Evolutionary conservation across 1,140 invertebrate species (phyloP).

Genomic region (Heliconius hermathena): DNA sequence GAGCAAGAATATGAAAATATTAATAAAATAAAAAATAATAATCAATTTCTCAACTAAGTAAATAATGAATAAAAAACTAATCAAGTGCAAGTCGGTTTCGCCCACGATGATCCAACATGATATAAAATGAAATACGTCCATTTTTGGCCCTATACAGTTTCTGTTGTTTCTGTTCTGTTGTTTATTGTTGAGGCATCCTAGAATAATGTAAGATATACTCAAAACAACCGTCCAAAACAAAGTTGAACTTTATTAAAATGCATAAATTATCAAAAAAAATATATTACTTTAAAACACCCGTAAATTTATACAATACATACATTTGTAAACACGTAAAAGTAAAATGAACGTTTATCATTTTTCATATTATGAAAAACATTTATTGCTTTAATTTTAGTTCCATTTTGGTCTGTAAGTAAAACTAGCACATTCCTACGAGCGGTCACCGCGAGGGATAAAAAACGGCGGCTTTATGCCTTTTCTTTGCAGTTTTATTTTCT

Average conservation of each 20-base stretch:
- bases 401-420: neutral
- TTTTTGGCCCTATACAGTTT: too few species aligned
- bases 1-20: too few species aligned
- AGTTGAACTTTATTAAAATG: neutral
- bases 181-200: neutral
- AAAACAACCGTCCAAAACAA: neutral
- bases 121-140: too few species aligned
- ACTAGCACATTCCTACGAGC: constrained; percentile 13
- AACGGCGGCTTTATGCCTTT: constrained; percentile 1
- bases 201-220: neutral
- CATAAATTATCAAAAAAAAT: neutral
- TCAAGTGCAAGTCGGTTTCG: too few species aligned
- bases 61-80: too few species aligned
- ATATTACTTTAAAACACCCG: neutral
- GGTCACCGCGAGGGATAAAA: neutral
- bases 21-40: too few species aligned
- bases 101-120: too few species aligned
- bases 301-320: neutral
- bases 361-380: constrained; percentile 3
- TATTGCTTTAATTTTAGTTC: constrained; percentile 1
- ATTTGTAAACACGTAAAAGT: neutral
- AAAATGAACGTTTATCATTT: neutral
- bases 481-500: constrained; percentile 11
- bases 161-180: too few species aligned
- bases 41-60: too few species aligned